Base-by-base conservation (phyloP, 2,797 vertebrate genomes). In the Limnodromus scolopaceus region DNA sequence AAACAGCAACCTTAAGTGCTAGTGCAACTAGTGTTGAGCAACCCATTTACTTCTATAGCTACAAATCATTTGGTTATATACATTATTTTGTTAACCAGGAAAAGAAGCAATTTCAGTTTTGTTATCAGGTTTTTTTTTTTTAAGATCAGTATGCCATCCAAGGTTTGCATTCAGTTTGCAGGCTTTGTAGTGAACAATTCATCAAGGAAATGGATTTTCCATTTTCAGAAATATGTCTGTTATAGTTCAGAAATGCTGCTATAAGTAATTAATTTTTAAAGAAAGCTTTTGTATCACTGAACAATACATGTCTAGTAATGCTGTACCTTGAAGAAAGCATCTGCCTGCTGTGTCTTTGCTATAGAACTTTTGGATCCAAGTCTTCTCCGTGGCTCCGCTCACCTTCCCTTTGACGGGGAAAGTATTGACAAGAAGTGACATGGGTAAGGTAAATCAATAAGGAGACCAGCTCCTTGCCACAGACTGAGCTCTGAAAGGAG, bases 241-340 rank as follows among this genome's bases (percentile, higher is more conserved):
- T 87, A 91, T 13, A 95, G 32, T 89, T 96, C 92, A 85, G 84
- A 93, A 95, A 96, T 82, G 87, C 57, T 82, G 85, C 87, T 91
- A 2, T 18, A 87, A 30, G 39, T 61, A 92, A 91, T 70, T 71
- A 24, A 64, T 34, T 96, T 94, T 91, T 93, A 77, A 96, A 89
- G 53, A 39, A 58, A 91, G 36, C 14, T 93, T 95, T 92, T 96
- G 66, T 93, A 69, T 86, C 53, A 74, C 68, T 84, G 80, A 91
- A 91, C 34, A 84, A 78, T 84, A 89, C n/a, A 68, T 66, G 89
- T 68, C 61, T 89, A 76, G 65, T 27, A 87, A 82, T 32, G 83
- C 90, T 74, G 87, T 80, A 79, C 28, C 18, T 4, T 43, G 66
- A 97, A 92, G 71, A 94, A 94, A 96, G 81, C 64, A 92, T 63